Percentiles rank a stretch among this genome's conserved stretches.
Conservation (phyloP, 2,113 vertebrate species). For the Seriola aureovittata region DNA sequence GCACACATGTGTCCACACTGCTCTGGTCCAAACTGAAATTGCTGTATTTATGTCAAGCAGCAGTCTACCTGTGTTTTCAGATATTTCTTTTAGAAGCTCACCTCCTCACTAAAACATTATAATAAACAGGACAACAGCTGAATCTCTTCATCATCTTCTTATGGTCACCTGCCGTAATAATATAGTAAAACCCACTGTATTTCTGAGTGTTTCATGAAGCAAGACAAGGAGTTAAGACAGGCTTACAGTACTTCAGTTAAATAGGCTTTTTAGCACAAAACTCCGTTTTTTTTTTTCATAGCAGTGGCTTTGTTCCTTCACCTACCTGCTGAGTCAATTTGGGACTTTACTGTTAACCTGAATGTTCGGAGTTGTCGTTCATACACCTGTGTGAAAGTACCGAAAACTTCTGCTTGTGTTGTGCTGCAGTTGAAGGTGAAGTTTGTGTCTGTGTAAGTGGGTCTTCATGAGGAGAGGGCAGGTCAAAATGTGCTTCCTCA, state of each 20-base stretch:
- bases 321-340: no score
- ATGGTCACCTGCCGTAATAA: neutral
- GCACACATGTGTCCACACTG: neutral
- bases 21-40: conserved; percentile 32
- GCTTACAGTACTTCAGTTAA: neutral
- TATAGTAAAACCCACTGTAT: neutral
- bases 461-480: neutral
- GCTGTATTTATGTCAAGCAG: conserved; percentile 41
- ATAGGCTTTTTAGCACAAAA: neutral
- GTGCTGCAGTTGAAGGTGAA: no score
- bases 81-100: neutral
- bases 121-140: conserved; percentile 8
- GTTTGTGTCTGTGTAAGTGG: neutral
- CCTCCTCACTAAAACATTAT: conserved; percentile 7
- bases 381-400: neutral
- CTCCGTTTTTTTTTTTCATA: no score
- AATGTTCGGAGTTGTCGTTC: neutral
- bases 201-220: neutral
- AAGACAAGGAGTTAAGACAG: neutral
- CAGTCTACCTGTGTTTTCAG: conserved; percentile 11
- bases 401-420: no score
- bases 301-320: neutral
- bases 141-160: neutral
- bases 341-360: no score
- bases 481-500: neutral